Percentiles rank a stretch among this genome's conserved stretches.
phyloP scores from a whole-genome alignment of 2,797 vertebrate genomes.

The Lutjanus argentimaculatus region DNA sequence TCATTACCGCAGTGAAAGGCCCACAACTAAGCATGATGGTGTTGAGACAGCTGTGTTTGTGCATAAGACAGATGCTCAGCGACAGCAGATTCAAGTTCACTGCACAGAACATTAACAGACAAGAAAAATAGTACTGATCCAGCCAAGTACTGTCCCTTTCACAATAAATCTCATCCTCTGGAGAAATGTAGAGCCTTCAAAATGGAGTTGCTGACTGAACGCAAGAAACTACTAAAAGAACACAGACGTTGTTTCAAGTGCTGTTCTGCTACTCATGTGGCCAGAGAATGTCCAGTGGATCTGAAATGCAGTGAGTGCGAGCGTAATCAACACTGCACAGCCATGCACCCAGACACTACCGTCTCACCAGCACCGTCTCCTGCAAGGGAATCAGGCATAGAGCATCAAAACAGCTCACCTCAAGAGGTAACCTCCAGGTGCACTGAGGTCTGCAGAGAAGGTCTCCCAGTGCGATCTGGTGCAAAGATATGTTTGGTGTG shows the following conservation, averaged over 20 bases:
- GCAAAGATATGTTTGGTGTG: constrained; percentile 38
- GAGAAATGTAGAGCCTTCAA: constrained; percentile 12
- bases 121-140: not conserved
- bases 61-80: not conserved
- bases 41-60: not conserved
- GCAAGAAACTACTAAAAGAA: not conserved
- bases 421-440: constrained; percentile 4
- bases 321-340: constrained; percentile 4
- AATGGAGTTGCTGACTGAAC: constrained; percentile 1
- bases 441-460: constrained; percentile 37
- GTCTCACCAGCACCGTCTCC: not conserved
- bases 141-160: constrained; percentile 8
- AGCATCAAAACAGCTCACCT: not conserved
- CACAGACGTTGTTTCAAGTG: constrained; percentile 8
- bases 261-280: not conserved
- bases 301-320: constrained; percentile 18
- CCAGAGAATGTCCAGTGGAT: not conserved
- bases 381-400: not conserved
- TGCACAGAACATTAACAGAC: not conserved
- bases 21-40: not conserved
- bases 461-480: constrained; percentile 11
- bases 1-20: not conserved
- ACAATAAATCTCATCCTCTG: constrained; percentile 12
- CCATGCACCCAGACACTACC: not conserved
- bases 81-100: not conserved